Conservation (phyloP, 2,113 vertebrate genomes). For the Turdus rufiventris region DNA sequence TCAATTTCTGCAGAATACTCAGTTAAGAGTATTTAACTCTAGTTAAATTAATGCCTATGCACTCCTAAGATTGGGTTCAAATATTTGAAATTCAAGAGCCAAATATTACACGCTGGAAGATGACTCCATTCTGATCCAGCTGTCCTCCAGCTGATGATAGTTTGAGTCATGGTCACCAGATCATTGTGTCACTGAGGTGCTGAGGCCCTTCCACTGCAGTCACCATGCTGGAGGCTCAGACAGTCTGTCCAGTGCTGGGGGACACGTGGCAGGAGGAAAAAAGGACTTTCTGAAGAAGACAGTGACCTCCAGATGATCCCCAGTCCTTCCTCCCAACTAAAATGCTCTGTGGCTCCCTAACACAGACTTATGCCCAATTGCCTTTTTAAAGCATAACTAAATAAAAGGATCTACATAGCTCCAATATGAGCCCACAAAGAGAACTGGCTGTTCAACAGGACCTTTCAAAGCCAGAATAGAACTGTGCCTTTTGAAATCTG, state of each 20-base stretch:
- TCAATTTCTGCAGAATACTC: conserved; percentile 3
- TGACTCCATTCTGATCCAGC: neutral
- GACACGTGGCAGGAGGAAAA: neutral
- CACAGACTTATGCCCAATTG: neutral
- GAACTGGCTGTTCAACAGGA: neutral
- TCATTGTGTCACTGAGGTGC: neutral
- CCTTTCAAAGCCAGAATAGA: neutral
- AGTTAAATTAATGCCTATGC: neutral
- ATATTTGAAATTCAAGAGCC: conserved; percentile 12
- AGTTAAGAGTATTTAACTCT: conserved; percentile 19
- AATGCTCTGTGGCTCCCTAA: neutral
- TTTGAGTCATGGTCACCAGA: neutral
- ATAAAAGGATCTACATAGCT: neutral
- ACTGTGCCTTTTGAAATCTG: neutral
- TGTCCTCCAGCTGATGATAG: neutral
- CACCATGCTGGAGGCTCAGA: neutral
- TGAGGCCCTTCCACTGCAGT: neutral
- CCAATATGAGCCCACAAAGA: neutral
- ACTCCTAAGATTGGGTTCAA: neutral
- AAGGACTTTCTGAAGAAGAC: accelerated
- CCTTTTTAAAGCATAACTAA: neutral
- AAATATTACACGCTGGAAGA: neutral
- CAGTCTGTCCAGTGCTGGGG: neutral
- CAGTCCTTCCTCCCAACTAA: neutral
- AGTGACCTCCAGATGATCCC: neutral